A percentile compares a stretch with the other conserved stretches of the same genome.
Evolutionary conservation across 2,113 vertebrate species (phyloP).

Genomic region (Corythornis madagascariensis): DNA sequence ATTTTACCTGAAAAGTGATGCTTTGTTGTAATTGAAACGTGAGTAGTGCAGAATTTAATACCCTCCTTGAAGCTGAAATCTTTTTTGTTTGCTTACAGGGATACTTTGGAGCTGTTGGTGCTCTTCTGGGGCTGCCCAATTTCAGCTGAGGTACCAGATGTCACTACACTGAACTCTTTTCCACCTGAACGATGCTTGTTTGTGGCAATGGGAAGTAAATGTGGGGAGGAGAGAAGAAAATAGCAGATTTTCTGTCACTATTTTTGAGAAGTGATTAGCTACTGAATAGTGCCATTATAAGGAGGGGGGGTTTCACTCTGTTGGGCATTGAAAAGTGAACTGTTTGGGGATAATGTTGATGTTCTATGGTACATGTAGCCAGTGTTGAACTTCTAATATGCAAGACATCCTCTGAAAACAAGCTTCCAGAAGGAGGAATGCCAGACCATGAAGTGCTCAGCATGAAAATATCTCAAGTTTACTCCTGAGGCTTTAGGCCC

Average conservation of each 20-base stretch:
- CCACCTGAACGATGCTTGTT: constrained; percentile 35
- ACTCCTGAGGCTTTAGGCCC: not conserved
- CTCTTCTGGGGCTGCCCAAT: constrained; percentile 83
- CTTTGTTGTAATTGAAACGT: not conserved
- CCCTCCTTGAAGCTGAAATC: not conserved
- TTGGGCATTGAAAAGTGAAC: constrained; percentile 50
- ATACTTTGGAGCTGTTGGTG: constrained; percentile 85
- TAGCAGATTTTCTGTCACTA: constrained; percentile 38
- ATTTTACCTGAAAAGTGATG: not conserved
- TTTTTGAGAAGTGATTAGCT: constrained; percentile 61
- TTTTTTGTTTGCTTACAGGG: constrained; percentile 69
- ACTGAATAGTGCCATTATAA: constrained; percentile 51
- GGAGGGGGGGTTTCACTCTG: not conserved
- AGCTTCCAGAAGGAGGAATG: constrained; percentile 55
- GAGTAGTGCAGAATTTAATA: not conserved
- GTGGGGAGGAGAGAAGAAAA: constrained; percentile 31
- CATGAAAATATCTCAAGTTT: constrained; percentile 28
- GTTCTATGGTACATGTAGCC: constrained; percentile 48
- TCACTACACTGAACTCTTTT: constrained; percentile 46
- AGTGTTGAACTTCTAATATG: constrained; percentile 46
- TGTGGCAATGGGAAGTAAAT: constrained; percentile 61
- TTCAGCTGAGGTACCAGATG: constrained; percentile 75
- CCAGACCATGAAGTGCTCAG: constrained; percentile 40
- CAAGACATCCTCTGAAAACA: constrained; percentile 70
- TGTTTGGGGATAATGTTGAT: not conserved